Evolutionary conservation across 2,888 invertebrate genomes (phyloP), one percentile per base, ranked within the genome.

Genomic region (Ophion slaviceki): DNA sequence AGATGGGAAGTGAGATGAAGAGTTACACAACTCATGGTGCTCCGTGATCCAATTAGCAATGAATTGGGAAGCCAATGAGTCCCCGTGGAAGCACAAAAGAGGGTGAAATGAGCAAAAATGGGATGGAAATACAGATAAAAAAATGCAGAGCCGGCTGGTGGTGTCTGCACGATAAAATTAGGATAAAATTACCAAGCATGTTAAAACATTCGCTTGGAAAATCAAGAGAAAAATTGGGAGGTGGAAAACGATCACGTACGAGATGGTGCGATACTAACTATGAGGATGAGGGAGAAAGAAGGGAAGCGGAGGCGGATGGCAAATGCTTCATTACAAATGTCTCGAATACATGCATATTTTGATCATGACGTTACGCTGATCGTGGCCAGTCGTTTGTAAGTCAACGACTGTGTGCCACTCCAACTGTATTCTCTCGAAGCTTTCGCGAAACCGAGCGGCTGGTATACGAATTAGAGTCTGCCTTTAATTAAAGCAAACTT

Each of bases 401-500:
- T 70, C 62, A 78, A 78, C 68, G 68, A 67, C 36, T 24, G 59
- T 59, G 28, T 68, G 57, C 62, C 75, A 53, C 64, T 68, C 20
- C 40, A 32, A 28, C 68, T 61, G 64, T 72, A 67, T 67, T 67
- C 72, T 53, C 66, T 68, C 32, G 67, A 53, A 36, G 24, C 75
- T 82, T 20, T 59, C 28, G 45, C 74, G 28, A 81, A 67, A 80
- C 59, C 64, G 40, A 75, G 53, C 74, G 28, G 57, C 75, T 68
- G 86, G 85, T 88, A 88, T 89, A 91, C 88, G 88, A 92, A 93
- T 92, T 92, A 90, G 91, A 91, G 90, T 90, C 91, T 91, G 76
- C 36, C 67, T 90, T 92, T 91, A 92, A 93, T 93, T 92, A 92
- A 91, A 91, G 89, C 89, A 88, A 89, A 89, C 91, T 91, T 92